These are phyloP conservation scores for Oligia strigilis DNA, from an alignment of 2,888 invertebrate species.

Conservation along the genomic window DNA sequence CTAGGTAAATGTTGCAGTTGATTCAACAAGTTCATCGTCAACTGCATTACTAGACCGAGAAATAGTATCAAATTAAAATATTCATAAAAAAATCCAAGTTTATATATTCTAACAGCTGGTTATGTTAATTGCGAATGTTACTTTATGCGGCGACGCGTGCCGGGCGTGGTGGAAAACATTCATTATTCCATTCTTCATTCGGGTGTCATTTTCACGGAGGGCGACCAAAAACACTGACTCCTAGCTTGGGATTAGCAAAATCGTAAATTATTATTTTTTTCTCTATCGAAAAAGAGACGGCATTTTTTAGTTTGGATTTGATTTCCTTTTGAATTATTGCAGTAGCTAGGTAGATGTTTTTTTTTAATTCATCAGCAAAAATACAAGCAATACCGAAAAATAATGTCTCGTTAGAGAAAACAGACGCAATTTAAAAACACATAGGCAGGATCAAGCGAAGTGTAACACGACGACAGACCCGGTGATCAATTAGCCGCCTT, in stretches of 20 bases:
- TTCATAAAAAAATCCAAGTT: conserved; percentile 43
- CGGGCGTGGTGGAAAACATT: conserved; percentile 78
- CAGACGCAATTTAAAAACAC: conserved; percentile 68
- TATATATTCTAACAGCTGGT: conserved; percentile 71
- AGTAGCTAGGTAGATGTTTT: not conserved
- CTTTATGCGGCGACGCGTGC: conserved; percentile 83
- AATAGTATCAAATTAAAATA: conserved; percentile 42
- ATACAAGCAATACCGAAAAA: conserved; percentile 15
- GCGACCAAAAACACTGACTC: conserved; percentile 71
- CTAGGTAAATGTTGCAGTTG: not conserved
- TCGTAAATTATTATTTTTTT: conserved; percentile 43
- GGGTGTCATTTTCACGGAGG: conserved; percentile 80
- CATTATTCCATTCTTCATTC: conserved; percentile 84
- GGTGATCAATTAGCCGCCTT: conserved; percentile 88
- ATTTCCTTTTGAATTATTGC: not conserved
- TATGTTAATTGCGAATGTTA: conserved; percentile 80
- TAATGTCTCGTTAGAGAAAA: conserved; percentile 65
- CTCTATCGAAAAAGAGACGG: not conserved
- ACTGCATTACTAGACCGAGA: conserved; percentile 1
- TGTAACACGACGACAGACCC: conserved; percentile 76
- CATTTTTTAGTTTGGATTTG: not conserved
- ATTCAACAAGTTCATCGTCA: not conserved
- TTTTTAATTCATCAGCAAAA: not conserved
- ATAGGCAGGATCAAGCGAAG: conserved; percentile 64
- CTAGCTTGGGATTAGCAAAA: conserved; percentile 71